Evolutionary conservation across 2,888 invertebrate species (phyloP).

Genomic region (Idaea straminata): DNA sequence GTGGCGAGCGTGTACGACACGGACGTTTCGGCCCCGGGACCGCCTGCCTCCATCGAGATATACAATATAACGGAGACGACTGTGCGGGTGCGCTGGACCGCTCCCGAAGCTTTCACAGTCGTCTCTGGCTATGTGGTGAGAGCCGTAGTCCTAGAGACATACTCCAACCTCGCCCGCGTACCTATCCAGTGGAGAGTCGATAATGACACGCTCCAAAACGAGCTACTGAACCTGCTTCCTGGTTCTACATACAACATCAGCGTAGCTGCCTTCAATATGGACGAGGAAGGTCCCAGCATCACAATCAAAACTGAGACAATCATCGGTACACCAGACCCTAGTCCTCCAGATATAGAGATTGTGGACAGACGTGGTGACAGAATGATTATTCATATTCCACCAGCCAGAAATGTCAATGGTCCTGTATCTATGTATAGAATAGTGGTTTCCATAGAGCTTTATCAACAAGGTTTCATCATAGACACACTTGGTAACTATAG

Average conservation of each 20-base stretch:
- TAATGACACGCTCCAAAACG: constrained; percentile 78
- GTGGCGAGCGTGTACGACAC: constrained; percentile 86
- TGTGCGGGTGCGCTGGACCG: constrained; percentile 80
- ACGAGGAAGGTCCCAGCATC: constrained; percentile 80
- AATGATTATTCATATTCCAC: constrained; percentile 83
- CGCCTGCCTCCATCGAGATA: constrained; percentile 82
- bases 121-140: constrained; percentile 80
- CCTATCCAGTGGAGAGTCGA: constrained; percentile 81
- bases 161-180: constrained; percentile 70
- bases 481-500: constrained; percentile 83
- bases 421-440: constrained; percentile 88
- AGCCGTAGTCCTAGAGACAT: constrained; percentile 79
- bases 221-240: constrained; percentile 84
- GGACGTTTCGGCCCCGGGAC: constrained; percentile 82
- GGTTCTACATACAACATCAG: constrained; percentile 88
- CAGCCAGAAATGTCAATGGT: constrained; percentile 87
- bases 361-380: constrained; percentile 80
- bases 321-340: constrained; percentile 85
- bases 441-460: constrained; percentile 84
- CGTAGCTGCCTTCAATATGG: constrained; percentile 82
- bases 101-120: constrained; percentile 75
- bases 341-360: constrained; percentile 84
- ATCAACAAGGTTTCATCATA: constrained; percentile 81
- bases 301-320: constrained; percentile 83
- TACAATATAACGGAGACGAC: constrained; percentile 82